These are phyloP conservation scores for Carapus acus DNA, from an alignment of 2,797 vertebrate species.

Conservation along the genomic window DNA sequence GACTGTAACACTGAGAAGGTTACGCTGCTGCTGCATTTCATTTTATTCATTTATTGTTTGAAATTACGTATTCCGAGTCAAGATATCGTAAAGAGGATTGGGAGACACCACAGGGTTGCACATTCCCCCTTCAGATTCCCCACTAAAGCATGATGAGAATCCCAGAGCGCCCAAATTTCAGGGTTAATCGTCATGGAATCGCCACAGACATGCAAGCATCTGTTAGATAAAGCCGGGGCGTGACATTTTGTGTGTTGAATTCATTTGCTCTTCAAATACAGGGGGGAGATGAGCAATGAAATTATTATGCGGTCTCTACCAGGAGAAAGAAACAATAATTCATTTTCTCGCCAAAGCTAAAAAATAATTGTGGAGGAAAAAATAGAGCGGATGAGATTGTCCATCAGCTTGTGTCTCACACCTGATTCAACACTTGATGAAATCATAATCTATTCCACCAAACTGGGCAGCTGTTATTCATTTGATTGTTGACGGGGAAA, in stretches of 20 bases:
- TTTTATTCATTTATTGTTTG: too few species aligned
- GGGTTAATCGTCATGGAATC: constrained; percentile 68
- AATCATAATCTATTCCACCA: constrained; percentile 18
- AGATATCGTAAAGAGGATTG: constrained; percentile 52
- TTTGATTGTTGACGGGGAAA: constrained; percentile 8
- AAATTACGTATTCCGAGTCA: too few species aligned
- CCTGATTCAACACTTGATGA: constrained; percentile 15
- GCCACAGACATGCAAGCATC: constrained; percentile 53
- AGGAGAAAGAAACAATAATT: constrained; percentile 30
- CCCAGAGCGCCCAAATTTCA: constrained; percentile 69
- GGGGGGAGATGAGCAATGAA: constrained; percentile 22
- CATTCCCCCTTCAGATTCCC: constrained; percentile 42
- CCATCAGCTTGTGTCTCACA: constrained; percentile 10
- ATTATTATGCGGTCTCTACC: constrained; percentile 38
- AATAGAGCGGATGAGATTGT: constrained; percentile 7
- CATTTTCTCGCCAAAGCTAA: constrained; percentile 30
- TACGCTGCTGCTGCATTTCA: too few species aligned
- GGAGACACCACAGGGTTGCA: constrained; percentile 37
- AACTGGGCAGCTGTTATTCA: constrained; percentile 17
- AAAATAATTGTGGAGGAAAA: constrained; percentile 32
- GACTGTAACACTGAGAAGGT: neutral
- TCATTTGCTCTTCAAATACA: constrained; percentile 50
- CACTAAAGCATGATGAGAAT: constrained; percentile 48
- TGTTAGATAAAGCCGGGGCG: constrained; percentile 45
- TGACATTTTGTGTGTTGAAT: constrained; percentile 37